Evolutionary conservation across 2,888 invertebrate genomes (phyloP).

Genomic region (Drosophila eohydei): DNA sequence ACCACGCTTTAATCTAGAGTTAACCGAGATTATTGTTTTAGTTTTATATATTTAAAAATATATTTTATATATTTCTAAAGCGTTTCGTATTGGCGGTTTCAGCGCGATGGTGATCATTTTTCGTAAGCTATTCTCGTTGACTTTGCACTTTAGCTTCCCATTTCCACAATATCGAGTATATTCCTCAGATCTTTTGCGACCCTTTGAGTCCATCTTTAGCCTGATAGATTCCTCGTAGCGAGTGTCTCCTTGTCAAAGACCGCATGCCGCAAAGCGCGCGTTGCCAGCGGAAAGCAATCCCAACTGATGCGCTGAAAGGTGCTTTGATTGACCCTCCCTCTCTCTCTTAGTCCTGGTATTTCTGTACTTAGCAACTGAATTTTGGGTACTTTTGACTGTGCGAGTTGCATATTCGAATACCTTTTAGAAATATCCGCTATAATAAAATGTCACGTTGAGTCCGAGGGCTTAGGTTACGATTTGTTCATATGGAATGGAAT

Average conservation of each 20-base stretch:
- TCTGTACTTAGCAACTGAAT: background rate
- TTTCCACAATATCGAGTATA: slow-evolving; percentile 27
- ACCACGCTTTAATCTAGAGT: background rate
- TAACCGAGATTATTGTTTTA: background rate
- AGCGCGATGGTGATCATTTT: slow-evolving; percentile 18
- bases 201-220: background rate
- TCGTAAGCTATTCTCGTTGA: background rate
- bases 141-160: slow-evolving; percentile 19
- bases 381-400: background rate
- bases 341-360: background rate
- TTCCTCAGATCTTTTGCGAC: background rate
- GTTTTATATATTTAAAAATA: background rate
- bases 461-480: too few species aligned
- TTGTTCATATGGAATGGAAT: background rate
- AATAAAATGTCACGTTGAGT: too few species aligned
- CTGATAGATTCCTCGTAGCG: slow-evolving; percentile 15
- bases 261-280: slow-evolving; percentile 18
- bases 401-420: background rate
- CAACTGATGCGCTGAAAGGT: slow-evolving; percentile 6
- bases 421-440: background rate
- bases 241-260: slow-evolving; percentile 35
- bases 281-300: slow-evolving; percentile 25
- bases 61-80: background rate
- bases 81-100: background rate
- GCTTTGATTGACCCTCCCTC: background rate